These are phyloP conservation scores for Drosophila serrata DNA, from an alignment of 1,140 invertebrate genomes.

Conservation along the genomic window DNA sequence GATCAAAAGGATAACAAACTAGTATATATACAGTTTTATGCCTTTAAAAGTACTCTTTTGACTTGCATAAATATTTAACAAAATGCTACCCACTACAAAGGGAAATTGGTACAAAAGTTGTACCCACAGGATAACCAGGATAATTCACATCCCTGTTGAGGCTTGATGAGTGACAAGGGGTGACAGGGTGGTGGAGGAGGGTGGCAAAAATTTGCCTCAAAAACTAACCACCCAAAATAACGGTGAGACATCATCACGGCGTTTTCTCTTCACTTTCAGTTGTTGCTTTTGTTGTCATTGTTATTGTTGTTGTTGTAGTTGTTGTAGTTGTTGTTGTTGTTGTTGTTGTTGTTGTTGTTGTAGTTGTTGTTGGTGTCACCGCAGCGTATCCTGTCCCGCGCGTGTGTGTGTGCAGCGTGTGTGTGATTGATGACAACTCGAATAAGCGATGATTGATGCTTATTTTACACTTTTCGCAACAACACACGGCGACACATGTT, in stretches of 20 bases:
- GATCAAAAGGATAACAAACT: not conserved
- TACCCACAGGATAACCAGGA: conserved; percentile 13
- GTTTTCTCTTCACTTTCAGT: conserved; percentile 23
- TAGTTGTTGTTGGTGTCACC: conserved; percentile 54
- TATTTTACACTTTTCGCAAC: conserved; percentile 83
- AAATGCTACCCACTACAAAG: not conserved
- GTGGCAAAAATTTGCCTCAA: conserved; percentile 55
- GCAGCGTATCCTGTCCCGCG: conserved; percentile 43
- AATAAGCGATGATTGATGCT: conserved; percentile 85
- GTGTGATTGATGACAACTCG: conserved; percentile 84
- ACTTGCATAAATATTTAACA: not conserved
- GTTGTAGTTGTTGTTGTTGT: conserved; percentile 47
- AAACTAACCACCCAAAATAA: conserved; percentile 59
- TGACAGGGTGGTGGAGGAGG: conserved; percentile 24
- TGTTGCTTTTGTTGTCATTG: conserved; percentile 49
- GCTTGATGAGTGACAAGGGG: not conserved
- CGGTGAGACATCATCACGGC: conserved; percentile 36
- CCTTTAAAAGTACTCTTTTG: not conserved
- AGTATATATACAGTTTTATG: not conserved
- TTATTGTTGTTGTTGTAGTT: conserved; percentile 29
- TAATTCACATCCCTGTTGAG: conserved; percentile 1
- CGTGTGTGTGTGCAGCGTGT: conserved; percentile 63
- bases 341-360: conserved; percentile 34
- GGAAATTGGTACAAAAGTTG: not conserved
- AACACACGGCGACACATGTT: conserved; percentile 81